Evolutionary conservation across 2,797 vertebrate genomes (phyloP).

Genomic region (Sebastiscus tertius): DNA sequence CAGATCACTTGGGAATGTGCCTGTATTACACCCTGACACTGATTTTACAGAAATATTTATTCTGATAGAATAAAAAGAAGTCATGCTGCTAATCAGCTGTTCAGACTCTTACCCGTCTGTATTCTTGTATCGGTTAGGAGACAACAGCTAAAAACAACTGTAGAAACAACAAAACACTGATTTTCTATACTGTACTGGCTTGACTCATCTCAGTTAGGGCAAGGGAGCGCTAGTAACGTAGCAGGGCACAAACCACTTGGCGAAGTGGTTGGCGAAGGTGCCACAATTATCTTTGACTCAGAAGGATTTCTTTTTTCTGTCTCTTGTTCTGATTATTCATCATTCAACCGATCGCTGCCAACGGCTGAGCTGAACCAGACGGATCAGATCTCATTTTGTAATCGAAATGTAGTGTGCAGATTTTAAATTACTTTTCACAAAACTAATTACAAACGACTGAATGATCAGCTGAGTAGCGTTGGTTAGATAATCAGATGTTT

Average conservation of each 20-base stretch:
- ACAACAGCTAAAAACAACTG: neutral
- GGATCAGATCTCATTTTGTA: neutral
- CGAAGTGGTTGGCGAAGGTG: neutral
- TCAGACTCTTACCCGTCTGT: neutral
- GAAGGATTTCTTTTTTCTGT: neutral
- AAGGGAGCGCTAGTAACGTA: neutral
- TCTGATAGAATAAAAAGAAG: neutral
- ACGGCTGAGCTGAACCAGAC: neutral
- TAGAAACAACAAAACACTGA: neutral
- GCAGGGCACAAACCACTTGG: neutral
- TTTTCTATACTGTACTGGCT: neutral
- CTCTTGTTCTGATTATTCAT: neutral
- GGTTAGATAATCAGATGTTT: too few relatives aligned
- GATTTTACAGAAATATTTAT: conserved; percentile 6
- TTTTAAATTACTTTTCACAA: too few relatives aligned
- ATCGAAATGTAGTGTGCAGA: neutral
- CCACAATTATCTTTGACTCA: neutral
- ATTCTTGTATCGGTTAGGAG: neutral
- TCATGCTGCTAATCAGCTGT: conserved; percentile 38
- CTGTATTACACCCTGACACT: neutral
- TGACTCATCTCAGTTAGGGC: neutral
- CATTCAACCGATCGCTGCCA: neutral
- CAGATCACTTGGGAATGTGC: neutral
- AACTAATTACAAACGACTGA: too few relatives aligned
- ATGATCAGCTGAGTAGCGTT: too few relatives aligned